Evolutionary conservation across 1,140 invertebrate genomes (phyloP), one percentile per base, ranked within the genome.

Genomic region (Drosophila novamexicana): DNA sequence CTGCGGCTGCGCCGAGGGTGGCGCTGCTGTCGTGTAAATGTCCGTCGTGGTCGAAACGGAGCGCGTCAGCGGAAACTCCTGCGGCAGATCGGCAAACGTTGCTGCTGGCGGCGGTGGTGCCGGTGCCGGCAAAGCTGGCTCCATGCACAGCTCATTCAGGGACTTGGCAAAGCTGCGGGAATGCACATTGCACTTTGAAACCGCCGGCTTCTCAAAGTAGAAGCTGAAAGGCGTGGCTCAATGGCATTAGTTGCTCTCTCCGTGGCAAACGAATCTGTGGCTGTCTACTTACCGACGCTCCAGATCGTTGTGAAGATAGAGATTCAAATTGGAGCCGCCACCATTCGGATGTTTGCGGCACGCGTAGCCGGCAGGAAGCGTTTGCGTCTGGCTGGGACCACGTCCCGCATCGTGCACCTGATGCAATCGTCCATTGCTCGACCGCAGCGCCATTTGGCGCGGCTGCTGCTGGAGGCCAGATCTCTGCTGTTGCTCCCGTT

Each of bases 1-100:
- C 54, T 81, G 57, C 50, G 52, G 16, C n/a, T 57, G 73, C 3
- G 12, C 34, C 1, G 39, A 29, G 2, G 36, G 7, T 4, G 61
- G 58, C 5, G 22, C 22, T 3, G 22, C 22, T 22, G 36, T 37
- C 5, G 68, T 73, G 16, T 75, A 92, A 12, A 92, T 91, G 6
- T 92, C 91, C 6, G 91, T 92, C 10, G 91, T 84, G 8, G 91
- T 92, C 9, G 91, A 92, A 1, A 92, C 83, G 34, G 91, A 92
- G 1, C 91, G 90, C 32, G 91, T 92, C 6, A 92, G 58, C 0
- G 91, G 91, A 61, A 90, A 92, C 56, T 91, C 91, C 36, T 89
- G 81, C 5, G 90, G 85, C 64, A 91, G 37, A 59, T 92, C 91
- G 22, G 80, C 86, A 7, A 89, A 91, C 1, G 75, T 58, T 0